Base-by-base conservation (phyloP, 2,888 invertebrate genomes). In the Lasioglossum zephyrum region DNA sequence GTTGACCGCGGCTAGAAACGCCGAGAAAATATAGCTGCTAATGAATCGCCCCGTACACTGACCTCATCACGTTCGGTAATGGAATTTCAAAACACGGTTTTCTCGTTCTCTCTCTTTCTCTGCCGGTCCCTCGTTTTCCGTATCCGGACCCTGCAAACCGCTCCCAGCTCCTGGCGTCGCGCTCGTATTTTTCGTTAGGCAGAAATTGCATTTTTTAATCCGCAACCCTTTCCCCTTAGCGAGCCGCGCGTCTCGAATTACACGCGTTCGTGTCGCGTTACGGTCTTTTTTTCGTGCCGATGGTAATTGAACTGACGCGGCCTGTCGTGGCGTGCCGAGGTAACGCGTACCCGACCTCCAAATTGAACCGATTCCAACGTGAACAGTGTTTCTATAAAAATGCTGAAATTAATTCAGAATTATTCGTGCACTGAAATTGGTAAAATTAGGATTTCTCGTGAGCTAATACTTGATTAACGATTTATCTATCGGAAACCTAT, bases 1-100 rank as follows among this genome's bases (percentile, higher is more conserved):
- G 53, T 79, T 63, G 69, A 44, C 76, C 76, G 84, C 79, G 73
- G 85, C 79, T 74, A 84, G 85, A 82, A 85, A 77, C 74, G 81
- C 57, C 53, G 82, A 79, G 86, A 85, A 89, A 88, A 89, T 89
- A 89, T 77, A 81, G 78, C 79, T 75, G 72, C 89, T 89, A 90
- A 91, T 90, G 89, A 91, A 91, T 88, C 81, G 90, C 70, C 74
- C 31, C 82, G 85, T 89, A 81, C 87, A 86, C 92, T 92, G 90
- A 90, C 91, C 92, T 93, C 92, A 91, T 92, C 92, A 88, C 89
- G 87, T 86, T 79, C 89, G 73, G 89, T 94, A 93, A 94, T 94
- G 94, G 94, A 94, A 94, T 94, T 94, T 94, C 91, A 93, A 92
- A 94, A 92, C 92, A 91, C 85, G 85, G 76, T 36, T 75, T 66